Conservation (phyloP, 2,113 vertebrate species). For the Salminus brasiliensis region DNA sequence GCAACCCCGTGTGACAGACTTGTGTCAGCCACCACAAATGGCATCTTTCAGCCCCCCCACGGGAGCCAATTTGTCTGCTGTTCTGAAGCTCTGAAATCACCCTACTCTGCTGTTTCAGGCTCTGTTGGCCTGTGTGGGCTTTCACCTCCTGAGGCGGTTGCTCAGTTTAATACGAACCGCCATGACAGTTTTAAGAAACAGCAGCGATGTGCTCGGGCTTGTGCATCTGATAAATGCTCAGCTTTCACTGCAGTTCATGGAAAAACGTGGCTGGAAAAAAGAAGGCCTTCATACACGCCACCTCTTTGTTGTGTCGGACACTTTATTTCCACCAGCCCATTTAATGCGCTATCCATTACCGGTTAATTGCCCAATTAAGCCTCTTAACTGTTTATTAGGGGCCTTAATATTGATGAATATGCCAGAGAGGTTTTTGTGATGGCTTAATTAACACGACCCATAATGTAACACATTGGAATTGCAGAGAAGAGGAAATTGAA, state of each 20-base stretch:
- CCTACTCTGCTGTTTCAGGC: background rate
- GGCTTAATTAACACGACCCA: background rate
- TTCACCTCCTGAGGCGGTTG: too few relatives aligned
- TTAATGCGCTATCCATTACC: slow-evolving; percentile 6
- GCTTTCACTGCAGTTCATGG: background rate
- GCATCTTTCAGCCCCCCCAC: background rate
- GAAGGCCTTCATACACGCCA: background rate
- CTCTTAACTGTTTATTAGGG: background rate
- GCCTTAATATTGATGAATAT: background rate
- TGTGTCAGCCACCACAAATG: slow-evolving; percentile 9
- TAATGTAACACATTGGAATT: background rate
- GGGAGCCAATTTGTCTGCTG: slow-evolving; percentile 31
- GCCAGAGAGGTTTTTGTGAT: background rate
- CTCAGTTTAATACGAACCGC: background rate
- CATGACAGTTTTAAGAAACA: background rate
- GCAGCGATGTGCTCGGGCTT: background rate
- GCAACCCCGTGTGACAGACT: background rate
- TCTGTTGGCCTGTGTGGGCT: background rate
- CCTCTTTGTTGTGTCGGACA: background rate
- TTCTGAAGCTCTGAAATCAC: background rate
- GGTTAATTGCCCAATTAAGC: slow-evolving; percentile 17
- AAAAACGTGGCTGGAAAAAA: background rate
- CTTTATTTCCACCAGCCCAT: background rate
- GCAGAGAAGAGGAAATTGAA: background rate
- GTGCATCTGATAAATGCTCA: background rate